Percentiles rank a stretch among this genome's conserved stretches.
Conservation (phyloP, 1,140 invertebrate genomes). For the Heterodera schachtii region DNA sequence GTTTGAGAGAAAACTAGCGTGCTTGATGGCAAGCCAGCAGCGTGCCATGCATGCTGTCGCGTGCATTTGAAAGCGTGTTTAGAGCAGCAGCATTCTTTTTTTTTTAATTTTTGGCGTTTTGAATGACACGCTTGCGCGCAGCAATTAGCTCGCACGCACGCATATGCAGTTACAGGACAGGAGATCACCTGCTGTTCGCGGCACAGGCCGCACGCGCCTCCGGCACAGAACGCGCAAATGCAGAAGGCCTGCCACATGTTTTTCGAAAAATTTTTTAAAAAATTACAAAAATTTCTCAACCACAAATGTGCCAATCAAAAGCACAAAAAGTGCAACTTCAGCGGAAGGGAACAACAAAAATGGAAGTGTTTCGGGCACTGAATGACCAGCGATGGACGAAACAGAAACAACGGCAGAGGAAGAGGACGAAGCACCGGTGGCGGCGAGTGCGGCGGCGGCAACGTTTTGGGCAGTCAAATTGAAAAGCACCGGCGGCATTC, state of each 20-base stretch:
- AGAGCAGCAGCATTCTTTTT: too few species aligned
- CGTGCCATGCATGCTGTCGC: too few species aligned
- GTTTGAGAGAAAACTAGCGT: not conserved
- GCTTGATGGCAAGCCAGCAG: not conserved
- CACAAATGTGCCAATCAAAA: slow-evolving; percentile 58
- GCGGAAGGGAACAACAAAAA: not conserved
- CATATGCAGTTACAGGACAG: too few species aligned
- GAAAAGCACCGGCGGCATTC: not conserved
- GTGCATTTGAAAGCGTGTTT: too few species aligned
- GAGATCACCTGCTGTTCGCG: slow-evolving; percentile 4
- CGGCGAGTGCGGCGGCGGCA: too few species aligned
- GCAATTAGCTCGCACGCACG: too few species aligned
- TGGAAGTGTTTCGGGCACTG: not conserved
- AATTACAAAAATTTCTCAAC: not conserved
- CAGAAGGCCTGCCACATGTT: slow-evolving; percentile 44
- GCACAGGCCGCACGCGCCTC: slow-evolving; percentile 42
- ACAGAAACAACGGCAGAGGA: too few species aligned
- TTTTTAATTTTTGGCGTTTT: too few species aligned
- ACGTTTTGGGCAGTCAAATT: not conserved
- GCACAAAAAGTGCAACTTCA: slow-evolving; percentile 36
- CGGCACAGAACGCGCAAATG: slow-evolving; percentile 58
- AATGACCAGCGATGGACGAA: too few species aligned
- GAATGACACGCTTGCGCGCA: too few species aligned
- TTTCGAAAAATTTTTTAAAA: too few species aligned
- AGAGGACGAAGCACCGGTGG: too few species aligned